Percentiles rank a stretch among this genome's conserved stretches.
These are phyloP conservation scores for Turnix velox DNA, from an alignment of 2,113 vertebrate species.

Conservation along the genomic window DNA sequence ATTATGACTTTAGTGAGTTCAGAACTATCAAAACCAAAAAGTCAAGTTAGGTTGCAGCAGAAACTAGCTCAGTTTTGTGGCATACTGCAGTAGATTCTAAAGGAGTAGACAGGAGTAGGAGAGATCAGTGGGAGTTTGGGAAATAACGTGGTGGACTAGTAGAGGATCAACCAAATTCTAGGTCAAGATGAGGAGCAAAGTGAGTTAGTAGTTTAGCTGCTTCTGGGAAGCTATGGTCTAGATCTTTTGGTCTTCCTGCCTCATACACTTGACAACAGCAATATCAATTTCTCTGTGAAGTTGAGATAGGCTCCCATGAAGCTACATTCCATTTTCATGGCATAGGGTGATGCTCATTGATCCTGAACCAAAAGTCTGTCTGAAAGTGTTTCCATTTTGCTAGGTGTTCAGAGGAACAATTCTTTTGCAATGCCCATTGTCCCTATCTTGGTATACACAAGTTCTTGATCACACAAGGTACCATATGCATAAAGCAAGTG, in stretches of 20 bases:
- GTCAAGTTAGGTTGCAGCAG: background rate
- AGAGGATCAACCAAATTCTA: background rate
- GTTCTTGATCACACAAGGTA: background rate
- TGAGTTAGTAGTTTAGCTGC: background rate
- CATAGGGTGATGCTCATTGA: background rate
- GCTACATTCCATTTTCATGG: background rate
- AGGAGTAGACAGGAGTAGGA: background rate
- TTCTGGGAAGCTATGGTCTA: background rate
- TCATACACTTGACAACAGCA: background rate
- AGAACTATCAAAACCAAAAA: background rate
- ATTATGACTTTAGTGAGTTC: background rate
- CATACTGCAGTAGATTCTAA: background rate
- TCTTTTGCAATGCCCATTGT: background rate
- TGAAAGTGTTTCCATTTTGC: background rate
- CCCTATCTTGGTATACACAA: background rate
- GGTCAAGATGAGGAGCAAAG: background rate
- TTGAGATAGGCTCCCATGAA: background rate
- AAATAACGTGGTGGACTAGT: background rate
- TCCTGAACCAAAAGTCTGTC: background rate
- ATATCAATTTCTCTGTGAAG: background rate
- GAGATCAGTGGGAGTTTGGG: background rate
- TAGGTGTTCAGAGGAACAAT: background rate
- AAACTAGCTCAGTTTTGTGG: background rate
- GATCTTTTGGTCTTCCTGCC: background rate
- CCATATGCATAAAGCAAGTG: background rate